Conservation (phyloP, 1,140 invertebrate genomes). For the Lutraria rhynchaena region DNA sequence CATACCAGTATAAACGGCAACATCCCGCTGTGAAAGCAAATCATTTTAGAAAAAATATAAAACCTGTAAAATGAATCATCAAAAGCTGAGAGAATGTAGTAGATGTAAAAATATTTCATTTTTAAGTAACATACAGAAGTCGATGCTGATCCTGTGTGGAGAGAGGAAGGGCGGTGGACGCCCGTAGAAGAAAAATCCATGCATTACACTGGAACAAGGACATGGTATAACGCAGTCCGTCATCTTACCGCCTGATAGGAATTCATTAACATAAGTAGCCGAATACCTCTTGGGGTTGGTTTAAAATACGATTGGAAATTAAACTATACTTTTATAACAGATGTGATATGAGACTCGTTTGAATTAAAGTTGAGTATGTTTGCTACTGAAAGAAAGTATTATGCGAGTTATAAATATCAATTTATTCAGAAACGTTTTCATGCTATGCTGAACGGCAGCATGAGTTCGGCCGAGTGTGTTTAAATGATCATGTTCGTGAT, state of each 20-base stretch:
- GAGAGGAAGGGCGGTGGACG: conserved; percentile 43
- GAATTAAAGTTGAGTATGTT: too few relatives aligned
- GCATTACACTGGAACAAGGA: conserved; percentile 49
- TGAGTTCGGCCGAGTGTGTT: too few relatives aligned
- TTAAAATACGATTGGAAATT: not conserved
- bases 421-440: too few relatives aligned
- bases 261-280: conserved; percentile 59
- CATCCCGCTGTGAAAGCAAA: not conserved
- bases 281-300: conserved; percentile 9
- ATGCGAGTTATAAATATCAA: too few relatives aligned
- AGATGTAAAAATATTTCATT: conserved; percentile 43
- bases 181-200: conserved; percentile 59
- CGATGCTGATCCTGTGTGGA: conserved; percentile 30
- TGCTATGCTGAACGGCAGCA: too few relatives aligned
- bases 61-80: conserved; percentile 16
- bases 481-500: too few relatives aligned
- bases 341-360: too few relatives aligned
- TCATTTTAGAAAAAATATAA: not conserved
- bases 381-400: too few relatives aligned
- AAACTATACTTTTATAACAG: too few relatives aligned
- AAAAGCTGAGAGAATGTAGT: not conserved
- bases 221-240: conserved; percentile 38
- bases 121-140: conserved; percentile 46
- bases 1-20: not conserved
- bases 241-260: conserved; percentile 18